Percentiles rank a stretch among this genome's conserved stretches.
Conservation (phyloP, 2,113 vertebrate species). For the Rynchops niger region DNA sequence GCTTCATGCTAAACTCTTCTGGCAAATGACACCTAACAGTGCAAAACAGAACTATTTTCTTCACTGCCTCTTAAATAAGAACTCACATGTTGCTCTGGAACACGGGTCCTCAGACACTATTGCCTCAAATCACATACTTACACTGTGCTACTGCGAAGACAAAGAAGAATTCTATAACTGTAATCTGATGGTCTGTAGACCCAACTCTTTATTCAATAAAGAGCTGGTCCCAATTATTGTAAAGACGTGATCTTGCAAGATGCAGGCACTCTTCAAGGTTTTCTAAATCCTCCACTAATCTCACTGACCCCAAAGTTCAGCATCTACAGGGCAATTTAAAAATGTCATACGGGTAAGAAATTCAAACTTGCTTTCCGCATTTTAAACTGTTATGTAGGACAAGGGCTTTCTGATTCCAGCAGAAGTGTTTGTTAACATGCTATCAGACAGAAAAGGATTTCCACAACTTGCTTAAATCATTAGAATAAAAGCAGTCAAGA, state of each 20-base stretch:
- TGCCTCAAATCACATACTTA: neutral
- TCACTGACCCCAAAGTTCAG: neutral
- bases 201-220: neutral
- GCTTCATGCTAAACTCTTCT: neutral
- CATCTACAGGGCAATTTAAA: neutral
- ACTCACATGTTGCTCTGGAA: neutral
- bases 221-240: neutral
- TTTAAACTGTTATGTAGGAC: neutral
- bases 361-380: neutral
- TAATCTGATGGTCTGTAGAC: neutral
- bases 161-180: neutral
- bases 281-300: neutral
- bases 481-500: neutral
- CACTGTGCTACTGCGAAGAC: neutral
- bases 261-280: neutral
- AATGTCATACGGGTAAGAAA: neutral
- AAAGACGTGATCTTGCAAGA: neutral
- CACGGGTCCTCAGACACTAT: neutral
- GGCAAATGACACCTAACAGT: neutral
- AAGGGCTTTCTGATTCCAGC: neutral
- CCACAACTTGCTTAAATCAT: neutral
- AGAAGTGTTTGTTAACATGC: neutral
- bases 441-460: neutral
- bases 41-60: neutral
- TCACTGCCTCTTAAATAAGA: neutral